Evolutionary conservation across 2,888 invertebrate genomes (phyloP).

Genomic region (Tholera decimalis): DNA sequence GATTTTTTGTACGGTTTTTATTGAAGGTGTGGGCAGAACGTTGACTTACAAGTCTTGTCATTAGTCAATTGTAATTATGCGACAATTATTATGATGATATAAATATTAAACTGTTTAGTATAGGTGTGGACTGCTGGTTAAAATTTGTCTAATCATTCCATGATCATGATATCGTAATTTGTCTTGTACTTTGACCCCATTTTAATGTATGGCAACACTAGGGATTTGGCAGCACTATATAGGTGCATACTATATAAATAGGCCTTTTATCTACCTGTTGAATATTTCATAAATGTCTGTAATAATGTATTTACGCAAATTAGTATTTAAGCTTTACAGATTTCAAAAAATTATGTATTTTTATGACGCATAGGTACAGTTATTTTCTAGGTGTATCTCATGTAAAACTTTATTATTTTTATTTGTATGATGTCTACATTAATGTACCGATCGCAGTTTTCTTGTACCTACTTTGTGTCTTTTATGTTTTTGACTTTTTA

Average conservation of each 20-base stretch:
- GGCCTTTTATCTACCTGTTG: conserved; percentile 41
- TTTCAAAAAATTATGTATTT: conserved; percentile 33
- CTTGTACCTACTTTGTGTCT: background rate
- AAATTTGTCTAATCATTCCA: conserved; percentile 54
- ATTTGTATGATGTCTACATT: conserved; percentile 22
- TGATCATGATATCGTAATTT: conserved; percentile 18
- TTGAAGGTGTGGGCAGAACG: conserved; percentile 6
- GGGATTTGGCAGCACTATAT: conserved; percentile 35
- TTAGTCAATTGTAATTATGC: conserved; percentile 51
- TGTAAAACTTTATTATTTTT: conserved; percentile 5
- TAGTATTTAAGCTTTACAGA: conserved; percentile 42
- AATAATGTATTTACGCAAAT: conserved; percentile 33
- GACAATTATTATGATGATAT: conserved; percentile 42
- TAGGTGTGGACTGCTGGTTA: conserved; percentile 37
- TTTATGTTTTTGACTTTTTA: conserved; percentile 4
- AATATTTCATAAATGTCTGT: conserved; percentile 36
- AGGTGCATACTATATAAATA: conserved; percentile 45
- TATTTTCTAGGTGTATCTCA: conserved; percentile 16
- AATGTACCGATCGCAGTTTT: conserved; percentile 11
- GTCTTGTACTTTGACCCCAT: conserved; percentile 12
- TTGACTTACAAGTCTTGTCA: conserved; percentile 27
- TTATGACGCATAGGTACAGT: conserved; percentile 10
- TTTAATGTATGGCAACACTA: conserved; percentile 56
- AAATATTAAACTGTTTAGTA: conserved; percentile 27
- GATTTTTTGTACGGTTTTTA: conserved; percentile 41